A percentile compares a stretch with the other conserved stretches of the same genome.
Conservation (phyloP, 2,888 invertebrate species). For the Crematogaster levior region DNA sequence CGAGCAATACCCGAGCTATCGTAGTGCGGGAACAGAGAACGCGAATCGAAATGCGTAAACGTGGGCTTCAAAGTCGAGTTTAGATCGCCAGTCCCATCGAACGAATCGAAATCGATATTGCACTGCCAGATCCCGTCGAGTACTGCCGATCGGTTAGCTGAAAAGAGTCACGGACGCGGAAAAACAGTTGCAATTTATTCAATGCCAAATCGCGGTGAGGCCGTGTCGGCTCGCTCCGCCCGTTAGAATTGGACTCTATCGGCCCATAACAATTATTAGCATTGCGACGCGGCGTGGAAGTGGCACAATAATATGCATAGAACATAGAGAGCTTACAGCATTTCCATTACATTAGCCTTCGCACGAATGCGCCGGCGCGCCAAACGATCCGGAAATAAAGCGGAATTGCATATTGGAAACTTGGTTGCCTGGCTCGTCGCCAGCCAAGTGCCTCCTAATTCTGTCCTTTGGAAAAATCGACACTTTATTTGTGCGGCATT, state of each 20-base stretch:
- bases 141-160: slow-evolving; percentile 66
- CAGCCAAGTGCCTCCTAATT: slow-evolving; percentile 75
- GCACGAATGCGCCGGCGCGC: slow-evolving; percentile 77
- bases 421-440: slow-evolving; percentile 74
- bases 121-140: slow-evolving; percentile 36
- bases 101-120: slow-evolving; percentile 71
- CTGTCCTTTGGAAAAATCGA: slow-evolving; percentile 74
- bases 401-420: slow-evolving; percentile 82
- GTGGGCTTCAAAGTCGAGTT: slow-evolving; percentile 68
- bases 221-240: slow-evolving; percentile 45
- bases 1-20: slow-evolving; percentile 31
- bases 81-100: slow-evolving; percentile 59
- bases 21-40: slow-evolving; percentile 35
- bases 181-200: slow-evolving; percentile 77
- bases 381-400: slow-evolving; percentile 83
- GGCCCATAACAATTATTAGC: slow-evolving; percentile 83
- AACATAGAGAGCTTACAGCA: slow-evolving; percentile 74
- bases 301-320: slow-evolving; percentile 83
- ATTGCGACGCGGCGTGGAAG: slow-evolving; percentile 75
- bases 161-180: slow-evolving; percentile 67
- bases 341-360: slow-evolving; percentile 83
- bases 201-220: slow-evolving; percentile 69
- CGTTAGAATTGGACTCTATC: slow-evolving; percentile 75
- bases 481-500: slow-evolving; percentile 67
- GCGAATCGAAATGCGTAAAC: slow-evolving; percentile 52